Conservation (phyloP, 2,113 vertebrate species). For the Albula glossodonta region DNA sequence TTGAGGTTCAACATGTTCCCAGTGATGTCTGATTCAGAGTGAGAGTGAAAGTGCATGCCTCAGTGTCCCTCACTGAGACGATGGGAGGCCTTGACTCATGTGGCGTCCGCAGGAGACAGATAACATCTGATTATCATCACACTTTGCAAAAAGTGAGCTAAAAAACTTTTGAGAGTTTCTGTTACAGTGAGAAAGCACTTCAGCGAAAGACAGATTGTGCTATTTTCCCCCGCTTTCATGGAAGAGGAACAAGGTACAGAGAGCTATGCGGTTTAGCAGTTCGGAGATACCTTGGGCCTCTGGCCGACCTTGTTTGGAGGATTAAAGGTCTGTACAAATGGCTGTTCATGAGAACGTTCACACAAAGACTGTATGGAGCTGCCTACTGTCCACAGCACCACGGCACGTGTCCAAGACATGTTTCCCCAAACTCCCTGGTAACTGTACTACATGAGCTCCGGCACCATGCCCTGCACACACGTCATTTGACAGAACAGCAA, state of each 20-base stretch:
- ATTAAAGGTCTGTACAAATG: neutral
- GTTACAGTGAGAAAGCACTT: neutral
- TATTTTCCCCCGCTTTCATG: neutral
- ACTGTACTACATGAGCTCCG: constrained; percentile 88
- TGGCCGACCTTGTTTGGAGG: neutral
- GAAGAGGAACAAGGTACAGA: neutral
- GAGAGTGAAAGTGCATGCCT: constrained; percentile 1
- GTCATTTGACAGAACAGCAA: constrained; percentile 67
- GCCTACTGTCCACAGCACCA: neutral
- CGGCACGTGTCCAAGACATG: too few species aligned
- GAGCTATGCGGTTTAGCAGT: neutral
- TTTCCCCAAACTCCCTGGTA: too few species aligned
- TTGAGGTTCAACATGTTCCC: neutral
- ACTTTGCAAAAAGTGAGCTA: neutral
- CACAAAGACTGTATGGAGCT: neutral
- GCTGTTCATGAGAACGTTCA: neutral
- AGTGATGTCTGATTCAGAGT: neutral
- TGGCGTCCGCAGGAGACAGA: neutral
- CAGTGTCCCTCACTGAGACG: neutral
- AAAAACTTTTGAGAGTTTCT: neutral
- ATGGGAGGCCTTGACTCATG: neutral
- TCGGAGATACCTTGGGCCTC: neutral
- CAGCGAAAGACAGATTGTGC: neutral
- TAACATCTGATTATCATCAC: neutral
- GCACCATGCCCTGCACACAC: constrained; percentile 87